A percentile compares a stretch with the other conserved stretches of the same genome.
Conservation (phyloP, 2,888 invertebrate species). For the Tetragonula carbonaria region DNA sequence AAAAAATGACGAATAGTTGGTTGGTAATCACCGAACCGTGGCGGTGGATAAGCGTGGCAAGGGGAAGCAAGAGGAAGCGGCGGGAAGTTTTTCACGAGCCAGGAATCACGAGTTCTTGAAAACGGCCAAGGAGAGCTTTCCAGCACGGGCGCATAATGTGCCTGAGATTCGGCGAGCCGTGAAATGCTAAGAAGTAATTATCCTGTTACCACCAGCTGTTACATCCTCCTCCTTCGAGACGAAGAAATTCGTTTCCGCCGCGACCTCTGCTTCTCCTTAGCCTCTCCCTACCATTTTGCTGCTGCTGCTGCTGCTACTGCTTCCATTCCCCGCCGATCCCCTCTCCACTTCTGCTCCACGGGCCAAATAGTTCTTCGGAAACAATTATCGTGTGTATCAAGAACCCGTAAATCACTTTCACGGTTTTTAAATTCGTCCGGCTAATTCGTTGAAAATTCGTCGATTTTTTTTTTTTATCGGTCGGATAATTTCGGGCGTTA, state of each 20-base stretch:
- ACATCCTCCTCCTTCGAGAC: constrained; percentile 60
- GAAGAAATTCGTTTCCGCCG: constrained; percentile 58
- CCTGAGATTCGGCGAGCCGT: constrained; percentile 67
- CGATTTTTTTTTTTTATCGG: neutral
- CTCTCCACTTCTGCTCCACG: too few relatives aligned
- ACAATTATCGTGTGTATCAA: constrained; percentile 43
- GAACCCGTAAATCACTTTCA: constrained; percentile 4
- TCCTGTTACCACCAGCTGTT: constrained; percentile 70
- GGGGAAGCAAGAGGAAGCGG: neutral
- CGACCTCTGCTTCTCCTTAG: constrained; percentile 25
- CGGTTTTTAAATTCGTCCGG: constrained; percentile 7
- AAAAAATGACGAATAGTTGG: constrained; percentile 17
- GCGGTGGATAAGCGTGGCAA: neutral
- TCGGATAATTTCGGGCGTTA: neutral
- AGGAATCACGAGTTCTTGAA: constrained; percentile 51
- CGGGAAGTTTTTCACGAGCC: constrained; percentile 48
- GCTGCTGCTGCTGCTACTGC: neutral
- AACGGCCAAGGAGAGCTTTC: constrained; percentile 36
- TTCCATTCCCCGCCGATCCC: neutral
- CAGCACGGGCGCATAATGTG: constrained; percentile 62
- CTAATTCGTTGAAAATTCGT: neutral
- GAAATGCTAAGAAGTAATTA: constrained; percentile 74
- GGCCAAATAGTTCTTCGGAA: constrained; percentile 15
- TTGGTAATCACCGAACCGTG: constrained; percentile 23
- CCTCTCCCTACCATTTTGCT: too few relatives aligned